These are phyloP conservation scores for Ferrisia virgata DNA, from an alignment of 2,888 invertebrate species.

Conservation along the genomic window DNA sequence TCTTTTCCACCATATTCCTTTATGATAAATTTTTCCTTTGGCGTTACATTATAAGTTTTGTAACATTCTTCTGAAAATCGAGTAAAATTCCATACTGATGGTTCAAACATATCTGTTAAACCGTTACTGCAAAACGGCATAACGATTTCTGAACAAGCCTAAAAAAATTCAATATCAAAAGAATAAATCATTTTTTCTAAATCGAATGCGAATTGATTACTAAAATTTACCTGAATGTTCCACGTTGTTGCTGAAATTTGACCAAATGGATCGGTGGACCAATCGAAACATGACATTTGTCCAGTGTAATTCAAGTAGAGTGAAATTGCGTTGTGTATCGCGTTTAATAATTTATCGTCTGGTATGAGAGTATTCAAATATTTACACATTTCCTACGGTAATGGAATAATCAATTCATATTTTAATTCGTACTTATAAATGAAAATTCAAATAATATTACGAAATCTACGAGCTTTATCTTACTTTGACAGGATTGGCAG, in stretches of 20 bases:
- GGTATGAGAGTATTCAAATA: conserved; percentile 55
- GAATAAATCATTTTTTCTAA: not conserved
- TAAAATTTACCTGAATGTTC: conserved; percentile 69
- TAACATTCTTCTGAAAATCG: conserved; percentile 66
- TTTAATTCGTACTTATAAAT: not conserved
- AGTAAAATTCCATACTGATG: conserved; percentile 68
- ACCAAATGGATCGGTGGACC: conserved; percentile 59
- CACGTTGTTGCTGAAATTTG: conserved; percentile 69
- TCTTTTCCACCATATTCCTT: conserved; percentile 77
- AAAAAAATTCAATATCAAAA: not conserved
- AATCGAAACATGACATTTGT: conserved; percentile 65
- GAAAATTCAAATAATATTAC: not conserved
- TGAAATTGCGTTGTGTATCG: conserved; percentile 66
- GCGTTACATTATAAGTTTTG: conserved; percentile 65
- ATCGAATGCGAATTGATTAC: not conserved
- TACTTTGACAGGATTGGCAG: conserved; percentile 76
- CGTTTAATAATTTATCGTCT: conserved; percentile 59
- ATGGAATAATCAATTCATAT: not conserved
- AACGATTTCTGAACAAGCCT: conserved; percentile 92
- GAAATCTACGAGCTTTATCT: conserved; percentile 36
- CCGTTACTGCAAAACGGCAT: conserved; percentile 88
- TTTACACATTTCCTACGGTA: conserved; percentile 58
- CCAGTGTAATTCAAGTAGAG: conserved; percentile 82
- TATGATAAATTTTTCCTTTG: conserved; percentile 65
- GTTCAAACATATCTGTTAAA: conserved; percentile 78